A percentile compares a stretch with the other conserved stretches of the same genome.
phyloP scores from a whole-genome alignment of 2,113 vertebrate species.

The Phylloscopus trochiloides region DNA sequence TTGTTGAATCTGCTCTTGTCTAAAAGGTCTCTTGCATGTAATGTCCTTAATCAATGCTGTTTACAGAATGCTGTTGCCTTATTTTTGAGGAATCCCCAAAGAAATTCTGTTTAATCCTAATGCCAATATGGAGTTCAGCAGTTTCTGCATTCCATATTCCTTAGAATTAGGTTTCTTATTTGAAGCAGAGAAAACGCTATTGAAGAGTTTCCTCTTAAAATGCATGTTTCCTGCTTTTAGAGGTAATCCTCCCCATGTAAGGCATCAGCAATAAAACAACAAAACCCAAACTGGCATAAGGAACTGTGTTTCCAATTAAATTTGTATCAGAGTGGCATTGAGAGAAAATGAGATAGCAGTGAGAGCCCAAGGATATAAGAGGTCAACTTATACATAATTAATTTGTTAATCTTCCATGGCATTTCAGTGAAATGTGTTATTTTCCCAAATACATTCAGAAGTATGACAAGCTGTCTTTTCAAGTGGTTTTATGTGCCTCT shows the following conservation, averaged over 20 bases:
- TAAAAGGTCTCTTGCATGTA: background rate
- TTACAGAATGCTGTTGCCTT: background rate
- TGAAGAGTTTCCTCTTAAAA: background rate
- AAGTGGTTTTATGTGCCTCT: background rate
- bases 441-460: conserved; percentile 5
- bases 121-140: fast-evolving
- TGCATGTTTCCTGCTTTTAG: background rate
- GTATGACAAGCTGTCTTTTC: background rate
- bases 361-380: background rate
- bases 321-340: background rate
- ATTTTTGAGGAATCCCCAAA: background rate
- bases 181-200: background rate
- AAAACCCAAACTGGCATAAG: background rate
- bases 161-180: background rate
- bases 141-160: background rate
- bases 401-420: conserved; percentile 10
- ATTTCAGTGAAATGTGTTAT: background rate
- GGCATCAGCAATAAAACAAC: background rate
- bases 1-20: background rate
- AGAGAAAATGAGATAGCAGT: background rate
- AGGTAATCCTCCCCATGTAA: background rate
- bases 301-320: background rate
- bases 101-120: background rate
- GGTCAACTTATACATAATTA: conserved; percentile 26
- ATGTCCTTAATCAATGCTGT: background rate